These are phyloP conservation scores for Nomada flava DNA, from an alignment of 2,888 invertebrate species.

Conservation along the genomic window DNA sequence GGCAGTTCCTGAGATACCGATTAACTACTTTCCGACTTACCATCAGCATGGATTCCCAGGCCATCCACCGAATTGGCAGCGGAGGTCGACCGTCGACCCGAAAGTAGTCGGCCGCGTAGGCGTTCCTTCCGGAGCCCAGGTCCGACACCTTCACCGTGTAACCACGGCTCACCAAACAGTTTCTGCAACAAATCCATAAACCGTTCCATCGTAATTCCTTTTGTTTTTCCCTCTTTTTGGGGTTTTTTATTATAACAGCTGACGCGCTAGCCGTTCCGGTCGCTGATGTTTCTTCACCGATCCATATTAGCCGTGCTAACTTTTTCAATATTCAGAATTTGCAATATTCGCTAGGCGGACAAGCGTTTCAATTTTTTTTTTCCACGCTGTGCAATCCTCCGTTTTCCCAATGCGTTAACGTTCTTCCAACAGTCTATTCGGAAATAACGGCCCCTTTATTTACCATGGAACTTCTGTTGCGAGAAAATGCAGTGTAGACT, in stretches of 20 bases:
- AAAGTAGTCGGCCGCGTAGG: conserved; percentile 92
- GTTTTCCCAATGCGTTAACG: not conserved
- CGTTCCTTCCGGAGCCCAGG: conserved; percentile 89
- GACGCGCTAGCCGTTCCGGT: conserved; percentile 13
- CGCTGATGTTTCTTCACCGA: conserved; percentile 21
- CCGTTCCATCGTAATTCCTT: conserved; percentile 9
- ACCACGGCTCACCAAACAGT: conserved; percentile 92
- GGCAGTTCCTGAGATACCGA: not conserved
- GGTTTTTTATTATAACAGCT: conserved; percentile 23
- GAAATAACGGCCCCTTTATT: conserved; percentile 7
- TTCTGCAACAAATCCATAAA: conserved; percentile 85
- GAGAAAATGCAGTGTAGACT: conserved; percentile 12
- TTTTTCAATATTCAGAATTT: conserved; percentile 45
- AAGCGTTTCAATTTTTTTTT: not conserved
- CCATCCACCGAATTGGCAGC: conserved; percentile 94
- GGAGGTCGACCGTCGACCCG: conserved; percentile 89
- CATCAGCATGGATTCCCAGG: conserved; percentile 93
- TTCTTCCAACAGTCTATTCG: not conserved
- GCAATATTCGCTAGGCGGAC: not conserved
- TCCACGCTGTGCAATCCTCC: not conserved
- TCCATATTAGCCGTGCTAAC: conserved; percentile 21
- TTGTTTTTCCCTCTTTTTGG: not conserved
- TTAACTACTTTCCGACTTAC: conserved; percentile 84
- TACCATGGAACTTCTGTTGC: not conserved
- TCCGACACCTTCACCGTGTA: conserved; percentile 91